Evolutionary conservation across 1,140 invertebrate species (phyloP).

Genomic region (Nasonia giraulti): DNA sequence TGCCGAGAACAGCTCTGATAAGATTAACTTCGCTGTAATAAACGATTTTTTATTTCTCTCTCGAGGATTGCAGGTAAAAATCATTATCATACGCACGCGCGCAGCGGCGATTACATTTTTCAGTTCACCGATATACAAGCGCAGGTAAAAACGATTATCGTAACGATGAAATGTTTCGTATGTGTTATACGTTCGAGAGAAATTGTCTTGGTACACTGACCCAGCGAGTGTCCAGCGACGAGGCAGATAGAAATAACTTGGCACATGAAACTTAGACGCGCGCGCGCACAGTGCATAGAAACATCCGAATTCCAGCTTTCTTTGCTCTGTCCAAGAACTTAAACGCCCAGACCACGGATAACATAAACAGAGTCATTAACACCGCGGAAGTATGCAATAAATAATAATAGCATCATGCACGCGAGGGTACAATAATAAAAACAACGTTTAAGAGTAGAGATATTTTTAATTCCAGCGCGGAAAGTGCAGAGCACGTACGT

Average conservation of each 20-base stretch:
- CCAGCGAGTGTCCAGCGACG: conserved; percentile 50
- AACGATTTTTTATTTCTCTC: too few species aligned
- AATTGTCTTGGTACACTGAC: conserved; percentile 65
- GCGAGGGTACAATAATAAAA: not conserved
- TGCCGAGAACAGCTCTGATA: not conserved
- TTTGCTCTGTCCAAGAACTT: not conserved
- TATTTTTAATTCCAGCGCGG: conserved; percentile 11
- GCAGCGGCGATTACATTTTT: too few species aligned
- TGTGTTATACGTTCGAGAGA: conserved; percentile 24
- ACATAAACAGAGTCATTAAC: conserved; percentile 49
- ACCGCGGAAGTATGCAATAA: conserved; percentile 1
- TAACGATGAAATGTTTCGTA: not conserved
- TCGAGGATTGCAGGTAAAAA: too few species aligned
- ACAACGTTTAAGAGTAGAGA: not conserved
- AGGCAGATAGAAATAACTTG: conserved; percentile 65
- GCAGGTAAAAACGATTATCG: not conserved
- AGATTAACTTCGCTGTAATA: not conserved
- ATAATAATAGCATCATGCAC: conserved; percentile 12
- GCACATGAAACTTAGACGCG: conserved; percentile 41
- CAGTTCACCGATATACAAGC: too few species aligned
- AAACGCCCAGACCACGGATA: conserved; percentile 51
- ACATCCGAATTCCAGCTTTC: conserved; percentile 41
- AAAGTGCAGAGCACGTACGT: not conserved
- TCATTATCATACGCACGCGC: too few species aligned
- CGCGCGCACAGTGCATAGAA: conserved; percentile 45